A percentile compares a stretch with the other conserved stretches of the same genome.
Evolutionary conservation across 2,113 vertebrate genomes (phyloP).

Genomic region (Nesogale talazaci): DNA sequence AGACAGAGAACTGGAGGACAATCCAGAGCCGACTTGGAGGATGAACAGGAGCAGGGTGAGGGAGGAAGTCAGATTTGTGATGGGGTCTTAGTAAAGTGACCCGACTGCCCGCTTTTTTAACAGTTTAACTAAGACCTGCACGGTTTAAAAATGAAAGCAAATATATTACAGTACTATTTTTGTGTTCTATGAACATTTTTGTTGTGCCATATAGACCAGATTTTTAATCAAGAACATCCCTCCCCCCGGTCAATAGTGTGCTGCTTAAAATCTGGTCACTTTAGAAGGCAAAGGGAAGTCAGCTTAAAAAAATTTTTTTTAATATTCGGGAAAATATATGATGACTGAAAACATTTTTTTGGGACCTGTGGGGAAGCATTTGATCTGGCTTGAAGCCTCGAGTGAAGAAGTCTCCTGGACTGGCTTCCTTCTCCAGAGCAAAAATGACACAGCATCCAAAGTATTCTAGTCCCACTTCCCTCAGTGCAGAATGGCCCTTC

Average conservation of each 20-base stretch:
- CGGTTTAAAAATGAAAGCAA: too few species aligned
- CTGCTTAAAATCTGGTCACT: too few species aligned
- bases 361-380: too few species aligned
- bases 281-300: not conserved
- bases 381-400: not conserved
- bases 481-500: not conserved
- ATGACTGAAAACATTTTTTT: not conserved
- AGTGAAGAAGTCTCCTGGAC: not conserved
- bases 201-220: too few species aligned
- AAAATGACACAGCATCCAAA: not conserved
- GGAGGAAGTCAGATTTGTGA: not conserved
- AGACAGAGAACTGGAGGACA: not conserved
- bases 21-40: not conserved
- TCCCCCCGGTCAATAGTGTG: too few species aligned
- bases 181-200: too few species aligned
- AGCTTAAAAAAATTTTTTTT: too few species aligned
- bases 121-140: too few species aligned
- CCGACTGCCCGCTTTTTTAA: too few species aligned
- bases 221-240: too few species aligned
- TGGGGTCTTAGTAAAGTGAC: not conserved
- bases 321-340: not conserved
- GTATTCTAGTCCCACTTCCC: fast-evolving
- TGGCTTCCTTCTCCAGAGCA: not conserved
- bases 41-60: fast-evolving
- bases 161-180: too few species aligned